Evolutionary conservation across 2,888 invertebrate genomes (phyloP), one percentile per base, ranked within the genome.

Genomic region (Crepidodera aurea): DNA sequence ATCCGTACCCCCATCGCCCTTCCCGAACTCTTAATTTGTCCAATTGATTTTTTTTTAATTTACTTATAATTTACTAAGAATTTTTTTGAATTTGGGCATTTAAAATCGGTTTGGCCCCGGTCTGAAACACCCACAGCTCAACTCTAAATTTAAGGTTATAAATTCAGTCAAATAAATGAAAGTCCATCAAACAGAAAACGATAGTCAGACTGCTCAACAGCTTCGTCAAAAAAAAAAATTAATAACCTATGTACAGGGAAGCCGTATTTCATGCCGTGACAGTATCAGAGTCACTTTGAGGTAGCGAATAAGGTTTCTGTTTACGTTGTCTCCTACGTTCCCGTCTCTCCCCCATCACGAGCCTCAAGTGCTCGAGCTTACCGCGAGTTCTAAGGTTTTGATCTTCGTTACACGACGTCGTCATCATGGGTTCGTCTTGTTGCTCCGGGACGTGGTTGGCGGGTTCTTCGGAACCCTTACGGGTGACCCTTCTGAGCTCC

Each of bases 271-370:
- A 76, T 64, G 82, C 79, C 51, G 80, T 80, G 62, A 82, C 78
- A 34, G 83, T 79, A 70, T 81, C 81, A 12, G 83, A 77, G 72
- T 83, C 82, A 71, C 73, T 74, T 58, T 70, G 71, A 68, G 84
- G 84, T 65, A 84, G 80, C 57, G 84, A 82, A 72, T 92, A 92
- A 6, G 92, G 92, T 76, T 89, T 88, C 64, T 89, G 82, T 78
- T 89, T 89, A 58, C 92, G 86, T 40, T 90, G 92, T 74, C 93
- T 90, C 54, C 95, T 87, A 64, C 93, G 85, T 68, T 93, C 90
- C 67, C 94, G 90, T 73, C 93, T 87, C 79, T 96, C 93, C 72
- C 94, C 94, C 93, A 96, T 92, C 60, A 95, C 93, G 69, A 93
- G 85, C 69, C 94, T 89, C 55, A 96, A 83, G 69, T 93, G 92